phyloP scores from a whole-genome alignment of 2,888 invertebrate species.

The Cerceris ruficornis region DNA sequence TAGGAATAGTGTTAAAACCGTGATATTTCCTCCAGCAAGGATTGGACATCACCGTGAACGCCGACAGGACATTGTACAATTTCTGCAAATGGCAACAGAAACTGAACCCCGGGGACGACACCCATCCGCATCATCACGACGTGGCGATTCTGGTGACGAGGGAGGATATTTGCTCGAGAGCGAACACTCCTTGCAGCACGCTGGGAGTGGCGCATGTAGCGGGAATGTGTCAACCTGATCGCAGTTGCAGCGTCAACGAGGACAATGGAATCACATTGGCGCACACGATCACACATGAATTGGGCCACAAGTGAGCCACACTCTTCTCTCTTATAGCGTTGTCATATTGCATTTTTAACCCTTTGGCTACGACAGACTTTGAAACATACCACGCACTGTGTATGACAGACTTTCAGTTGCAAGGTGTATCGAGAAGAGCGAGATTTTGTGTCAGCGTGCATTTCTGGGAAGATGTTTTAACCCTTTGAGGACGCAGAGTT shows the following conservation, averaged over 20 bases:
- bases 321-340: slow-evolving; percentile 8
- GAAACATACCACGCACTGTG: too few species aligned
- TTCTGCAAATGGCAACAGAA: slow-evolving; percentile 90
- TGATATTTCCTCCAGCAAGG: slow-evolving; percentile 81
- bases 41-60: slow-evolving; percentile 90
- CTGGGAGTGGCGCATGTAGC: slow-evolving; percentile 87
- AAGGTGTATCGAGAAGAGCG: too few species aligned
- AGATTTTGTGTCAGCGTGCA: too few species aligned
- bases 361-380: too few species aligned
- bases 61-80: slow-evolving; percentile 90
- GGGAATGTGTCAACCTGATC: slow-evolving; percentile 85
- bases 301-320: slow-evolving; percentile 86
- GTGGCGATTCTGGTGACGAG: slow-evolving; percentile 93
- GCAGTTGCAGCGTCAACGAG: slow-evolving; percentile 87
- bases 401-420: too few species aligned
- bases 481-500: too few species aligned
- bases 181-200: slow-evolving; percentile 83
- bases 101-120: slow-evolving; percentile 89
- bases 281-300: slow-evolving; percentile 86
- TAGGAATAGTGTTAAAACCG: too few species aligned
- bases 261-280: slow-evolving; percentile 86
- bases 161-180: slow-evolving; percentile 83
- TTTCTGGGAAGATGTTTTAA: too few species aligned
- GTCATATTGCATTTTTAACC: neutral
- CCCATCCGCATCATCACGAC: slow-evolving; percentile 94